Conservation (phyloP, 2,113 vertebrate genomes). For the Gymnogyps californianus region DNA sequence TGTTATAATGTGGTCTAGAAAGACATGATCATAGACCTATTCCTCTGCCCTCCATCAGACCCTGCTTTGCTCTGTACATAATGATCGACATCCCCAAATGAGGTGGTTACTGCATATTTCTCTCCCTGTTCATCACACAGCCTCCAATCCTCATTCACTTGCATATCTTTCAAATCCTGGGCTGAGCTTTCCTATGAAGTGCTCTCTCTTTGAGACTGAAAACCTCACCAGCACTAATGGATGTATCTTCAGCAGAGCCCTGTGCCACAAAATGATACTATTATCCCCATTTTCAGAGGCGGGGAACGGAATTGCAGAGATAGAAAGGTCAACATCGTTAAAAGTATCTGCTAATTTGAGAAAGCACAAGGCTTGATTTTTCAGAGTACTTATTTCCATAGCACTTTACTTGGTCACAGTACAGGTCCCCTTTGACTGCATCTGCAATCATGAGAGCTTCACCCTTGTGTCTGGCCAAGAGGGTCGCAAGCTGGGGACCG, state of each 20-base stretch:
- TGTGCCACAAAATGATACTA: neutral
- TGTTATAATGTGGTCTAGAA: neutral
- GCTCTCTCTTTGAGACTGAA: neutral
- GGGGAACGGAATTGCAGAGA: neutral
- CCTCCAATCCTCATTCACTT: neutral
- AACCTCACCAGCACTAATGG: neutral
- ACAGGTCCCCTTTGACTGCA: neutral
- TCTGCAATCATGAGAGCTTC: neutral
- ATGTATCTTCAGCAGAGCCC: neutral
- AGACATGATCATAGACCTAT: neutral
- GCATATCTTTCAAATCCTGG: neutral
- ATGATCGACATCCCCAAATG: neutral
- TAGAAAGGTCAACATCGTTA: neutral
- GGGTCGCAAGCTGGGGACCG: neutral
- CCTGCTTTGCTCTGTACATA: neutral
- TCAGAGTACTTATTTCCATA: neutral
- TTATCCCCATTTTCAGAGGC: neutral
- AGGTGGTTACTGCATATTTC: neutral
- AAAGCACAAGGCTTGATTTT: neutral
- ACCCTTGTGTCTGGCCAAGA: neutral
- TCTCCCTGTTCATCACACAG: neutral
- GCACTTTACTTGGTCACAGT: neutral
- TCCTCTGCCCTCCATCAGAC: neutral
- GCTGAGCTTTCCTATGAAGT: neutral
- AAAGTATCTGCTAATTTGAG: constrained; percentile 30